Percentiles rank a stretch among this genome's conserved stretches.
phyloP scores from a whole-genome alignment of 2,888 invertebrate genomes.

The Pasiphila rectangulata region DNA sequence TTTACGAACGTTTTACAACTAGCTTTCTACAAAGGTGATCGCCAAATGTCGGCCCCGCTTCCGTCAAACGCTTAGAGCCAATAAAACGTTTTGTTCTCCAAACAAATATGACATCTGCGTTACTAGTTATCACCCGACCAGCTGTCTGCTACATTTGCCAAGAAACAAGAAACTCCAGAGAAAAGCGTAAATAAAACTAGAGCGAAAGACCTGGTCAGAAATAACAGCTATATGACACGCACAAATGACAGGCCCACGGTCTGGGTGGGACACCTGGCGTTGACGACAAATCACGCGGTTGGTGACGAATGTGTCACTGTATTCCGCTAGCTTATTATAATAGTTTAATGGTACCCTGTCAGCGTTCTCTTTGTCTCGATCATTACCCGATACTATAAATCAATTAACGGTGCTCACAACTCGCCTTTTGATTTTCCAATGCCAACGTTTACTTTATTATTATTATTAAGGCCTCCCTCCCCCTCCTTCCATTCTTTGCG shows the following conservation, averaged over 20 bases:
- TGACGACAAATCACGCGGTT: constrained; percentile 36
- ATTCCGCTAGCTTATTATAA: constrained; percentile 23
- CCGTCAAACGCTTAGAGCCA: constrained; percentile 48
- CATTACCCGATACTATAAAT: constrained; percentile 14
- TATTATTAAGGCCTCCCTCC: too few species aligned
- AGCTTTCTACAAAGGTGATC: constrained; percentile 74
- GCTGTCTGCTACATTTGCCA: constrained; percentile 21
- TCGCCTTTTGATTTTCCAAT: too few species aligned
- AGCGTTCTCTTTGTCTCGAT: constrained; percentile 33
- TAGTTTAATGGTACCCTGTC: constrained; percentile 30
- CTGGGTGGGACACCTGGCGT: constrained; percentile 49
- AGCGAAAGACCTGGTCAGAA: constrained; percentile 36
- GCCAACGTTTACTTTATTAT: too few species aligned
- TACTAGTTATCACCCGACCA: constrained; percentile 18
- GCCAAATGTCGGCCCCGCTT: constrained; percentile 58
- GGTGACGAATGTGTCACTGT: constrained; percentile 31
- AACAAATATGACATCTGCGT: constrained; percentile 38
- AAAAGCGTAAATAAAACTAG: constrained; percentile 19
- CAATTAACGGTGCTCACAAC: not conserved
- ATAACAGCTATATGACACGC: constrained; percentile 46
- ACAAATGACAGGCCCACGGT: constrained; percentile 47
- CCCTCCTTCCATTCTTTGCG: too few species aligned
- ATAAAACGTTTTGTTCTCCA: constrained; percentile 47
- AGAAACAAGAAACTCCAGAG: constrained; percentile 5
- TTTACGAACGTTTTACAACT: constrained; percentile 74